Conservation (phyloP, 2,888 invertebrate species). For the Cephus spinipes region DNA sequence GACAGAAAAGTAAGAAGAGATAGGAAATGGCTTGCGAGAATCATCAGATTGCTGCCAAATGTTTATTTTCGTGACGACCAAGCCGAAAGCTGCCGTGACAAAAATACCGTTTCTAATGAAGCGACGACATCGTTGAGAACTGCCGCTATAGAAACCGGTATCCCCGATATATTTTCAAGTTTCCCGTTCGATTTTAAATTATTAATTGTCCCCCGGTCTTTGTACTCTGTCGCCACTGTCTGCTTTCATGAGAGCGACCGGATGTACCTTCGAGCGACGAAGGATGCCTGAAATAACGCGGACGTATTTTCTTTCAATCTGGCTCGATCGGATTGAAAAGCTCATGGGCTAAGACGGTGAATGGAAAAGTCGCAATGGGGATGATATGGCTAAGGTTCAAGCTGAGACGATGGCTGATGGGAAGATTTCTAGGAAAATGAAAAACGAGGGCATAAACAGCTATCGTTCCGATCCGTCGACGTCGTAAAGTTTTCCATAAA, state of each 20-base stretch:
- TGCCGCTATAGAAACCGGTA: neutral
- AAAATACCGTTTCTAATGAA: neutral
- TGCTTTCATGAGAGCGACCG: neutral
- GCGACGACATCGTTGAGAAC: neutral
- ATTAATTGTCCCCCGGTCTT: neutral
- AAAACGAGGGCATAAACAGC: neutral
- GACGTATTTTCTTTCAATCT: constrained; percentile 62
- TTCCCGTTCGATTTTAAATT: neutral
- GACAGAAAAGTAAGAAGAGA: constrained; percentile 13
- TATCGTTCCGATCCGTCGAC: constrained; percentile 1
- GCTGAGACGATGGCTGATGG: neutral
- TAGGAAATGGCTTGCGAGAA: constrained; percentile 6
- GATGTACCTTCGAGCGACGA: constrained; percentile 18
- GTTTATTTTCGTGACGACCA: constrained; percentile 31
- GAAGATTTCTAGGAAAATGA: neutral
- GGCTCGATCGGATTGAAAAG: constrained; percentile 40
- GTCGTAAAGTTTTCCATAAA: neutral
- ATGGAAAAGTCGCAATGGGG: neutral
- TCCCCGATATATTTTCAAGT: neutral
- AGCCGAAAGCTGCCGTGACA: neutral
- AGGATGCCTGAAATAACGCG: constrained; percentile 56
- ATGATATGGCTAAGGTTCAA: neutral
- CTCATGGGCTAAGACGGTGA: neutral
- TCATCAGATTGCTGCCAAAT: constrained; percentile 5
- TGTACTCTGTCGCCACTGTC: neutral